Evolutionary conservation across 2,113 vertebrate genomes (phyloP).

Genomic region (Petrocephalus zakoni): DNA sequence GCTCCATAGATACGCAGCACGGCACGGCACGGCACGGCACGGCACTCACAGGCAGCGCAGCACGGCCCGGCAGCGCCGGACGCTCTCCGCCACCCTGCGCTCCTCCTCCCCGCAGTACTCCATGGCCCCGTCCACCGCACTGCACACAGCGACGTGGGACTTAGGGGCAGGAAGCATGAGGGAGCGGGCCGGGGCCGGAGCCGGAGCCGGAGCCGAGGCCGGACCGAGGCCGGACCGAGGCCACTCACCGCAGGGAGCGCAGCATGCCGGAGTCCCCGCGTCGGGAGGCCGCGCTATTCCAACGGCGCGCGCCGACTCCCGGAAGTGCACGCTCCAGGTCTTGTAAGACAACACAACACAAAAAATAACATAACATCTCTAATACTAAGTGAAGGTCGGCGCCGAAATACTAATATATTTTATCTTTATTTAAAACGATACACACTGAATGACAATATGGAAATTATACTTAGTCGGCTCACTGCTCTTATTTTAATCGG

Average conservation of each 20-base stretch:
- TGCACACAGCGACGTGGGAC: conserved; percentile 45
- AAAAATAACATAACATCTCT: neutral
- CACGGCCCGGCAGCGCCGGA: conserved; percentile 41
- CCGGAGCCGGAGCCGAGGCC: too few species aligned
- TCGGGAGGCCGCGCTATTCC: neutral
- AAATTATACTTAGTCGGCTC: neutral
- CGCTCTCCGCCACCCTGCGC: conserved; percentile 38
- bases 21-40: too few species aligned
- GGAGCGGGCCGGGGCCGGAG: too few species aligned
- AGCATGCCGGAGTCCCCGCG: too few species aligned
- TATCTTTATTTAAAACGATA: neutral
- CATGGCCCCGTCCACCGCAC: conserved; percentile 40
- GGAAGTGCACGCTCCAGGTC: neutral
- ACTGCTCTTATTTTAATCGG: neutral
- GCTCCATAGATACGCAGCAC: too few species aligned
- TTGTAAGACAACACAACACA: neutral
- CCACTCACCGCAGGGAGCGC: neutral
- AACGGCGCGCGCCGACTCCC: conserved; percentile 14
- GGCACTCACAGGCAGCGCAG: conserved; percentile 53
- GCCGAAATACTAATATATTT: neutral
- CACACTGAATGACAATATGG: neutral
- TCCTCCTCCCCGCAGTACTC: conserved; percentile 50
- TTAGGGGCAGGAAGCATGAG: neutral
- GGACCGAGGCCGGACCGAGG: too few species aligned
- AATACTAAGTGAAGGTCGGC: neutral